Evolutionary conservation across 1,140 invertebrate species (phyloP).

Genomic region (Periplaneta americana): DNA sequence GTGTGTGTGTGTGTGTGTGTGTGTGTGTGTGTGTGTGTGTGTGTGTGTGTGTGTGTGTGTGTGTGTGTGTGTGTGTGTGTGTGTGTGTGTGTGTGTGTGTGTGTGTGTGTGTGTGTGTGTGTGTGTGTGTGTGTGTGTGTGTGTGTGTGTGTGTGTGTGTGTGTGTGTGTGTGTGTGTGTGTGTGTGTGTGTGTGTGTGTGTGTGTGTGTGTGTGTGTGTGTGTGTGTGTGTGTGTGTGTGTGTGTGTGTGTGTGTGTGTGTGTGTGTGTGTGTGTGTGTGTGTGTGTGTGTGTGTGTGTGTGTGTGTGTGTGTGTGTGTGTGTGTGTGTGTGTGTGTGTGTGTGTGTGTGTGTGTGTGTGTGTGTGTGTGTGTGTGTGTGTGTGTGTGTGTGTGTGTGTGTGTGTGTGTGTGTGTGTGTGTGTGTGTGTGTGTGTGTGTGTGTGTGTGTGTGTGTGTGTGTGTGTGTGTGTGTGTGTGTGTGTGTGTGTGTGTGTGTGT

Average conservation of each 20-base stretch:
- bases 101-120: slow-evolving; percentile 19
- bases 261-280: slow-evolving; percentile 21
- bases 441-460: slow-evolving; percentile 27
- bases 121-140: slow-evolving; percentile 19
- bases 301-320: slow-evolving; percentile 17
- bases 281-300: slow-evolving; percentile 19
- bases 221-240: slow-evolving; percentile 20
- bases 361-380: slow-evolving; percentile 26
- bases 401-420: slow-evolving; percentile 33
- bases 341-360: slow-evolving; percentile 30
- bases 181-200: slow-evolving; percentile 13
- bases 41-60: slow-evolving; percentile 19
- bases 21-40: slow-evolving; percentile 19
- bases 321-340: slow-evolving; percentile 31
- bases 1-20: slow-evolving; percentile 19
- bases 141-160: slow-evolving; percentile 18
- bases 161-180: slow-evolving; percentile 18
- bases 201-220: slow-evolving; percentile 18
- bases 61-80: slow-evolving; percentile 19
- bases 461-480: slow-evolving; percentile 29
- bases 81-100: slow-evolving; percentile 19
- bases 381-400: slow-evolving; percentile 29
- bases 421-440: slow-evolving; percentile 32
- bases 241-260: slow-evolving; percentile 20
- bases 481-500: slow-evolving; percentile 28